Conservation (phyloP, 2,113 vertebrate genomes). For the Dryoscopus gambensis region DNA sequence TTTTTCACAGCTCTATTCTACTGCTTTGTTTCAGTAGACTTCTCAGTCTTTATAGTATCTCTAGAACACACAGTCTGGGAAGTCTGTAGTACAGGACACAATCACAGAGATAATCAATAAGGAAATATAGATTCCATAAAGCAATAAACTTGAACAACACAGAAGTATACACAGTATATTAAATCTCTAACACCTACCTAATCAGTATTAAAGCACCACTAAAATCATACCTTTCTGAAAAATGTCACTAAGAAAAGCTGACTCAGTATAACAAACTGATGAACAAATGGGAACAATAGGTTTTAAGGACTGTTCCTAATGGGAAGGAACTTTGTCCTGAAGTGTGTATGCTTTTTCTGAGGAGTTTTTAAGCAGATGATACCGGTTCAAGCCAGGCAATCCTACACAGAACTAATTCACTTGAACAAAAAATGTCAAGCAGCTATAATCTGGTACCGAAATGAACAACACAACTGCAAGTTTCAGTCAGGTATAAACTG, state of each 20-base stretch:
- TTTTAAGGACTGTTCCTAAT: neutral
- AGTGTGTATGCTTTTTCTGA: neutral
- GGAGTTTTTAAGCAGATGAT: neutral
- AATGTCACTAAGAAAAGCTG: neutral
- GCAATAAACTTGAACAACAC: neutral
- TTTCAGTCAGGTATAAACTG: neutral
- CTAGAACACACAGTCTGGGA: no score
- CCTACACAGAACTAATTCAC: neutral
- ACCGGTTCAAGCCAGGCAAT: neutral
- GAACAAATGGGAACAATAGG: neutral
- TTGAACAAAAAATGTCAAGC: neutral
- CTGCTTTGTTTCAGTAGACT: no score
- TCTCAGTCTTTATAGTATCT: no score
- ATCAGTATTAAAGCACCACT: neutral
- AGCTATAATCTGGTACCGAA: neutral
- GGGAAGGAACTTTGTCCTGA: neutral
- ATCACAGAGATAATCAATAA: neutral
- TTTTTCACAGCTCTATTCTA: neutral
- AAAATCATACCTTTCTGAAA: neutral
- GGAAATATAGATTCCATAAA: neutral
- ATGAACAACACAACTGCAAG: neutral
- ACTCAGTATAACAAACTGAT: neutral
- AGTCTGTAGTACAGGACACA: neutral
- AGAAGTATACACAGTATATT: neutral
- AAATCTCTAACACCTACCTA: neutral